phyloP scores from a whole-genome alignment of 2,113 vertebrate species.

The Pedionomus torquatus region DNA sequence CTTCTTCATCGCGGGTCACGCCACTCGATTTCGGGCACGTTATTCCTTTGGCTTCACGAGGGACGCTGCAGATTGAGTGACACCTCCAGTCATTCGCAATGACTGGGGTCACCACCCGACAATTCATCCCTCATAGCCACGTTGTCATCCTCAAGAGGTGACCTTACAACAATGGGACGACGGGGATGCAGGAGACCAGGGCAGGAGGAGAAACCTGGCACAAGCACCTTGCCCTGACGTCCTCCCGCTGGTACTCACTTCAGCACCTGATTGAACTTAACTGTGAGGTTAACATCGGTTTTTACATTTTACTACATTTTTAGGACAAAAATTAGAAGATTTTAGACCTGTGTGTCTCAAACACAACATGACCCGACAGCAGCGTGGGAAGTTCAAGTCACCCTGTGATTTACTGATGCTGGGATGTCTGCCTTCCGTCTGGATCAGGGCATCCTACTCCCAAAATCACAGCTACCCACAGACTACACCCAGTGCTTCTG shows the following conservation, averaged over 20 bases:
- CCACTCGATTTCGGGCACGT: background rate
- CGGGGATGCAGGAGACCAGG: rapidly evolving
- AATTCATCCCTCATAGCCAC: background rate
- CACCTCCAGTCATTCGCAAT: background rate
- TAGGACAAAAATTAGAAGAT: background rate
- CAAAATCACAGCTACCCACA: background rate
- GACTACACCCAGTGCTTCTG: background rate
- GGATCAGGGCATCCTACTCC: background rate
- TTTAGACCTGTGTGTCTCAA: rapidly evolving
- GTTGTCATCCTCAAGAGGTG: background rate
- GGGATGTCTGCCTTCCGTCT: background rate
- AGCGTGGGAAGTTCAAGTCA: background rate
- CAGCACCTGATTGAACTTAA: background rate
- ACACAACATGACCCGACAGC: background rate
- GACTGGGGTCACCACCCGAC: background rate
- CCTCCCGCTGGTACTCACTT: background rate
- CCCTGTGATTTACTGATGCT: background rate
- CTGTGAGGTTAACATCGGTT: background rate
- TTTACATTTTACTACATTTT: background rate
- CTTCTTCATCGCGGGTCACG: background rate
- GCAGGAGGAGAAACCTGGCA: background rate
- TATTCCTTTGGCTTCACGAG: background rate
- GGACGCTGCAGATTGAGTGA: background rate
- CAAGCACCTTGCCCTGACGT: background rate
- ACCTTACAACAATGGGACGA: background rate